Conservation (phyloP, 2,113 vertebrate genomes). For the Zosterops pallidus region DNA sequence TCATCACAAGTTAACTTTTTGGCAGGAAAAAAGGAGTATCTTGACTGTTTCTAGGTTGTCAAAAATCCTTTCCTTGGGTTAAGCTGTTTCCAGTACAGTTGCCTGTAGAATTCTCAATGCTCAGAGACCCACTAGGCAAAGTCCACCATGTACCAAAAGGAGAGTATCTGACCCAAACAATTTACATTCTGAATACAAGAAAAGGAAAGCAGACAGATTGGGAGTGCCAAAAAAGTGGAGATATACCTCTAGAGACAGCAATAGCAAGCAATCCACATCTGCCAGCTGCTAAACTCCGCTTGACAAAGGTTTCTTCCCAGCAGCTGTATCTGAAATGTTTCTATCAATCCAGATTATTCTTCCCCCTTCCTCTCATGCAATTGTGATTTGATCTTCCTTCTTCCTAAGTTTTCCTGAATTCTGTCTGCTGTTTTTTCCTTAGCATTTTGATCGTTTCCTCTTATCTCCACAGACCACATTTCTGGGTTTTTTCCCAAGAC, state of each 20-base stretch:
- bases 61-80: background rate
- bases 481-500: background rate
- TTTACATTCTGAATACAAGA: background rate
- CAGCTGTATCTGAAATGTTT: background rate
- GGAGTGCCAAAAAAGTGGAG: background rate
- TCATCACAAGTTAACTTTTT: background rate
- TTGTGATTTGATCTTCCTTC: background rate
- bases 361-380: background rate
- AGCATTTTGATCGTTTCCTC: background rate
- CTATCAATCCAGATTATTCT: background rate
- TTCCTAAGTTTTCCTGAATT: background rate
- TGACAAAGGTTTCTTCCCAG: background rate
- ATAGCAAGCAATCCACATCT: rapidly evolving
- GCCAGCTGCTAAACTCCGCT: background rate
- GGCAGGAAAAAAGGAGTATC: background rate
- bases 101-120: background rate
- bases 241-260: background rate
- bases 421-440: background rate
- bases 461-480: background rate
- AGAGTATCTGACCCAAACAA: background rate
- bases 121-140: background rate
- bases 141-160: background rate
- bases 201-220: background rate
- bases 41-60: background rate
- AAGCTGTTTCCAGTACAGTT: background rate